These are phyloP conservation scores for Spodoptera exigua DNA, from an alignment of 2,888 invertebrate species.

Conservation along the genomic window DNA sequence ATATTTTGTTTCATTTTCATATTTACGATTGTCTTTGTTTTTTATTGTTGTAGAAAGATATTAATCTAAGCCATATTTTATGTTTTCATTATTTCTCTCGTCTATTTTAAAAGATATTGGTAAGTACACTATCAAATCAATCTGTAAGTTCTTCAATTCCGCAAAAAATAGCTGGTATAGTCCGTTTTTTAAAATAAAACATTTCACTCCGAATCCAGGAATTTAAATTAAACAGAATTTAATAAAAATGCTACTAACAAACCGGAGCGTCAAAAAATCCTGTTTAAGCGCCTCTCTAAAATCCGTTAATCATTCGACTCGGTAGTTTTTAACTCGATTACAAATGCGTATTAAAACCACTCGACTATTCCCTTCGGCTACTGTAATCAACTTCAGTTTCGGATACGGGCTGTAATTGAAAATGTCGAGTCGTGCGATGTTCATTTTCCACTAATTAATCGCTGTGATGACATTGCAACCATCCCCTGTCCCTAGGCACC, in stretches of 20 bases:
- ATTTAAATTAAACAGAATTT: constrained; percentile 25
- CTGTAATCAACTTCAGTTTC: constrained; percentile 77
- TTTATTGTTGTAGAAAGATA: too few relatives aligned
- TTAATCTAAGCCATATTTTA: too few relatives aligned
- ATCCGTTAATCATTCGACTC: constrained; percentile 61
- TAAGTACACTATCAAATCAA: too few relatives aligned
- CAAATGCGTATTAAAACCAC: constrained; percentile 69
- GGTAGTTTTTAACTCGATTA: constrained; percentile 77
- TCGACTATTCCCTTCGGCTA: constrained; percentile 75
- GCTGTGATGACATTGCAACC: constrained; percentile 82
- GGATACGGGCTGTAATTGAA: constrained; percentile 84
- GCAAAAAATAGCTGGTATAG: too few relatives aligned
- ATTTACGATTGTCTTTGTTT: too few relatives aligned
- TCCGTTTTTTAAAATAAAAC: constrained; percentile 2
- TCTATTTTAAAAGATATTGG: too few relatives aligned
- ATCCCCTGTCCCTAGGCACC: constrained; percentile 60
- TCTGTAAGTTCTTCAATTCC: too few relatives aligned
- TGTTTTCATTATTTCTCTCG: too few relatives aligned
- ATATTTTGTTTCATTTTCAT: too few relatives aligned
- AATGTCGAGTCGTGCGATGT: constrained; percentile 84
- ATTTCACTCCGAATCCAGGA: background rate
- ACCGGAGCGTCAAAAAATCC: constrained; percentile 36
- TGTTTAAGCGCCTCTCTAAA: constrained; percentile 48
- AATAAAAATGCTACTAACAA: constrained; percentile 17
- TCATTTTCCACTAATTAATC: constrained; percentile 89